A percentile compares a stretch with the other conserved stretches of the same genome.
Evolutionary conservation across 2,888 invertebrate species (phyloP).

Genomic region (Helleia helle): DNA sequence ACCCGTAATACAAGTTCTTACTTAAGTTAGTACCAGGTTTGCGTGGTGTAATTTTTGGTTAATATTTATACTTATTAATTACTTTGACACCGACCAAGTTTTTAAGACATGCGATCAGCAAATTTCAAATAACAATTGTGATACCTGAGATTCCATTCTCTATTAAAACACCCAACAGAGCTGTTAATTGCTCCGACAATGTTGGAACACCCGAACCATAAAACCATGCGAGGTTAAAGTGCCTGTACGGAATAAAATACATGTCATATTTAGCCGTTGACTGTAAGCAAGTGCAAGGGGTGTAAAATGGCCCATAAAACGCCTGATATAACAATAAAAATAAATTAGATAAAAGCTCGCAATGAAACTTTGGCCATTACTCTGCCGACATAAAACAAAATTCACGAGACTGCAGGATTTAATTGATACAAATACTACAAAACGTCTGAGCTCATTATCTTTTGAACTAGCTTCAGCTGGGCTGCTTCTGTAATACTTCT

Average conservation of each 20-base stretch:
- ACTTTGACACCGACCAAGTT: too few species aligned
- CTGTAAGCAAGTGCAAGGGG: constrained; percentile 41
- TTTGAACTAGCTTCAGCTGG: constrained; percentile 18
- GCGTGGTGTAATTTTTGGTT: too few species aligned
- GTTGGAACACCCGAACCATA: background rate
- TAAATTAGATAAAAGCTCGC: constrained; percentile 68
- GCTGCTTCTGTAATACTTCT: constrained; percentile 9
- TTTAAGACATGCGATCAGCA: too few species aligned
- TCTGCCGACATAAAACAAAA: constrained; percentile 49
- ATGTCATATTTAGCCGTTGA: constrained; percentile 25
- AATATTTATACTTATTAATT: too few species aligned
- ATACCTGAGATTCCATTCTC: background rate
- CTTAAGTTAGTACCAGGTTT: too few species aligned
- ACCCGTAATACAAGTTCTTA: too few species aligned
- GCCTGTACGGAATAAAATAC: constrained; percentile 12
- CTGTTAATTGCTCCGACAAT: background rate
- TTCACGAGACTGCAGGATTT: constrained; percentile 55
- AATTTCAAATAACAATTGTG: too few species aligned
- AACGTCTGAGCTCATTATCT: constrained; percentile 25
- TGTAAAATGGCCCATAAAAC: constrained; percentile 58
- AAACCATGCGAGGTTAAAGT: background rate
- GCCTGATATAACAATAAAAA: constrained; percentile 65
- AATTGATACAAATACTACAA: constrained; percentile 56
- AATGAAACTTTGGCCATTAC: constrained; percentile 66
- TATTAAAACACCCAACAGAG: background rate